phyloP scores from a whole-genome alignment of 2,113 vertebrate species.

The Heterocephalus glaber region DNA sequence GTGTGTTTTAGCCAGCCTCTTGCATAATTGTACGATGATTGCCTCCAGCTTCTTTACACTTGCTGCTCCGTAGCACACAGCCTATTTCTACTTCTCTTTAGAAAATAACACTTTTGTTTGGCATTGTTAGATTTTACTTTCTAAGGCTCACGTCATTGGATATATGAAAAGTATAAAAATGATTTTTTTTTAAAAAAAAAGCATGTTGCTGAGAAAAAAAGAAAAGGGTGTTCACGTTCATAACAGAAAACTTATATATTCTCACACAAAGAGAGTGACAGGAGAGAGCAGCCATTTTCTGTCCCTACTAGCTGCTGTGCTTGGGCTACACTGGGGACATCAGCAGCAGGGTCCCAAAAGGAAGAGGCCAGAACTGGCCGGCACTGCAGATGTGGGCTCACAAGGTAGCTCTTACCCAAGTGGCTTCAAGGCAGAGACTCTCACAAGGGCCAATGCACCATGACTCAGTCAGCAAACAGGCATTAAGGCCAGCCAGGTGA shows the following conservation, averaged over 20 bases:
- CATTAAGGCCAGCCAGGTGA: neutral
- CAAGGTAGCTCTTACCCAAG: neutral
- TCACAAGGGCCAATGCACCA: no score
- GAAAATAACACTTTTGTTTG: neutral
- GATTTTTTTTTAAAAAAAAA: neutral
- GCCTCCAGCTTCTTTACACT: neutral
- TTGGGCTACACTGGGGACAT: fast-evolving
- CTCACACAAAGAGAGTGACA: neutral
- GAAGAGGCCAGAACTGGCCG: neutral
- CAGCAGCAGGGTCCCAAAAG: fast-evolving
- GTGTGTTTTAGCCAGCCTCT: neutral
- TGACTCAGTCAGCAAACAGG: neutral
- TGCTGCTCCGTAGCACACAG: neutral
- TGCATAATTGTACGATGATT: neutral
- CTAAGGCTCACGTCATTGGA: neutral
- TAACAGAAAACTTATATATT: neutral
- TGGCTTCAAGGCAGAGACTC: neutral
- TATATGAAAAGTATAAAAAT: neutral
- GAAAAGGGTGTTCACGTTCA: neutral
- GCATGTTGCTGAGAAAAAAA: neutral
- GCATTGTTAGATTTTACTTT: neutral
- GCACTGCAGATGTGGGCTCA: neutral
- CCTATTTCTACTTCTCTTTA: neutral
- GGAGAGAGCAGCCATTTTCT: no score
- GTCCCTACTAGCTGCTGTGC: no score